phyloP scores from a whole-genome alignment of 2,113 vertebrate species.

The Silurus glanis region DNA sequence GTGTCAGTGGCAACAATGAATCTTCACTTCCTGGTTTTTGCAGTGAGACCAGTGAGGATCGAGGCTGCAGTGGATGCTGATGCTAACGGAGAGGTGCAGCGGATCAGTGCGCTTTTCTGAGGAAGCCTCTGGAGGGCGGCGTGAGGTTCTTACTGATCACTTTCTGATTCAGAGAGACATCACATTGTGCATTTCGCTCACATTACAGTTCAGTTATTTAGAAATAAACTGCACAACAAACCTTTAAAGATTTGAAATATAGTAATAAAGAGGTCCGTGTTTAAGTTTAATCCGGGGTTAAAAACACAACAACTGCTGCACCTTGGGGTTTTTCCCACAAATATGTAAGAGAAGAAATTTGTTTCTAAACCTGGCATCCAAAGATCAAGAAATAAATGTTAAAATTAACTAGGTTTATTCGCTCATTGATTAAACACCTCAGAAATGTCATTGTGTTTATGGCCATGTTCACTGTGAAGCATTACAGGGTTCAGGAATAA shows the following conservation, averaged over 20 bases:
- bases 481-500: too few species aligned
- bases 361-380: not conserved
- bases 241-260: not conserved
- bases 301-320: not conserved
- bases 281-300: not conserved
- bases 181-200: not conserved
- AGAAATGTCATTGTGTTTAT: too few species aligned
- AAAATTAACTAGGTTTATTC: not conserved
- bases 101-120: not conserved
- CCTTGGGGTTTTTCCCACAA: not conserved
- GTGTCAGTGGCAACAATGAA: not conserved
- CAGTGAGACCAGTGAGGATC: not conserved
- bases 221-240: not conserved
- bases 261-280: not conserved
- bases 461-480: too few species aligned
- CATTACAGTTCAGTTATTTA: not conserved
- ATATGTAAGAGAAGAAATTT: not conserved
- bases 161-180: not conserved
- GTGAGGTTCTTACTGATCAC: not conserved
- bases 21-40: conserved; percentile 17
- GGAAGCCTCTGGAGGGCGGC: not conserved
- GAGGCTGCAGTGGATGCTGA: conserved; percentile 6
- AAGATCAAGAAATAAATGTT: not conserved
- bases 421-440: too few species aligned
- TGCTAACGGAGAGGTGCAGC: not conserved